Percentiles rank a stretch among this genome's conserved stretches.
phyloP scores from a whole-genome alignment of 92 coral and sea anemone genomes.

The Umimayanthus chanpuru region DNA sequence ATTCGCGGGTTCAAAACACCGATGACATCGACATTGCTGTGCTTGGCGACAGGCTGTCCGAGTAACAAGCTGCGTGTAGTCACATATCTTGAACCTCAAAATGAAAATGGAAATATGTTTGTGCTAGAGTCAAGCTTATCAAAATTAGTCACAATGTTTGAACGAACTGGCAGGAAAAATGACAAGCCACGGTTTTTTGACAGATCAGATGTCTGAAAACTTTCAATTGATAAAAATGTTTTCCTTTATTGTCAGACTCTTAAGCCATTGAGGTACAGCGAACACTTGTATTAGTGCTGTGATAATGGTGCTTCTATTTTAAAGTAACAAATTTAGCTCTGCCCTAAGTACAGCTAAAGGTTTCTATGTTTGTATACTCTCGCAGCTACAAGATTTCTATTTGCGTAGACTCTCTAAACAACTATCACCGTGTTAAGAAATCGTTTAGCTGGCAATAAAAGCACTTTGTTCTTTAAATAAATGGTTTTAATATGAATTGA shows the following conservation, averaged over 20 bases:
- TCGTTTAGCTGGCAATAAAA: slow-evolving; percentile 63
- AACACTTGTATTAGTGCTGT: background rate
- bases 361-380: background rate
- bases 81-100: slow-evolving; percentile 35
- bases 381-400: background rate
- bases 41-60: slow-evolving; percentile 15
- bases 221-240: background rate
- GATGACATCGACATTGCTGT: background rate
- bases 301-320: background rate
- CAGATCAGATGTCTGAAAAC: slow-evolving; percentile 20
- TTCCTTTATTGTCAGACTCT: slow-evolving; percentile 20
- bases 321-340: background rate
- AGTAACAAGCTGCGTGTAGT: slow-evolving; percentile 24
- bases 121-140: slow-evolving; percentile 32
- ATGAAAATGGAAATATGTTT: slow-evolving; percentile 39
- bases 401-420: slow-evolving; percentile 27
- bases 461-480: slow-evolving; percentile 57
- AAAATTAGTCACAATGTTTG: slow-evolving; percentile 25
- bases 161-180: slow-evolving; percentile 9
- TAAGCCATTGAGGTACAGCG: background rate
- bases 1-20: slow-evolving; percentile 2
- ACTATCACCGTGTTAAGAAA: slow-evolving; percentile 47
- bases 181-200: slow-evolving; percentile 34
- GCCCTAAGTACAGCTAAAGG: background rate
- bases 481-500: slow-evolving; percentile 50